Conservation (phyloP, 2,113 vertebrate species). For the Coptodon rendalli region DNA sequence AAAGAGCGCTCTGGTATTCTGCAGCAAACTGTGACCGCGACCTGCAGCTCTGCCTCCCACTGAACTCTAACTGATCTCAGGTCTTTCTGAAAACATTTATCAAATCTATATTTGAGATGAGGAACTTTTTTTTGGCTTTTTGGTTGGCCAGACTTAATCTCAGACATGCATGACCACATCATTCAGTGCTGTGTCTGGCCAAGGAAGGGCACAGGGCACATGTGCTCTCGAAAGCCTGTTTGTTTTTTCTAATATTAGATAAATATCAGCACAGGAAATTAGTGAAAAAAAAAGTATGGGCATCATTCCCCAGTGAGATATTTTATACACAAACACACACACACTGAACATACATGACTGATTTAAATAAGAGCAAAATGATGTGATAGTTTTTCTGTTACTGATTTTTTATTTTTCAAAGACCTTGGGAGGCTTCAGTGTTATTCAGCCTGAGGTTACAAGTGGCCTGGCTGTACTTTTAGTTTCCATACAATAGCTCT, state of each 20-base stretch:
- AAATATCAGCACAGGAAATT: neutral
- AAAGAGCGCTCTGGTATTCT: neutral
- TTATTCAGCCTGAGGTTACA: neutral
- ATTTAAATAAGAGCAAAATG: neutral
- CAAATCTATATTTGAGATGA: neutral
- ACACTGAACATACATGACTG: neutral
- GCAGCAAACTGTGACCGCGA: neutral
- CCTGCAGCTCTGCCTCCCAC: neutral
- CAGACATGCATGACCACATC: neutral
- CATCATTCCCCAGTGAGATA: neutral
- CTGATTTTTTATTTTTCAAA: neutral
- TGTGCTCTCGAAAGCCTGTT: neutral
- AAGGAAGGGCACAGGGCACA: neutral
- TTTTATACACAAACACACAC: neutral
- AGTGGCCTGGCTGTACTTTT: neutral
- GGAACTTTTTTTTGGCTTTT: neutral
- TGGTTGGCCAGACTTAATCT: neutral
- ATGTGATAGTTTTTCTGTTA: neutral
- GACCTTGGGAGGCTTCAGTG: neutral
- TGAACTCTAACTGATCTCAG: neutral
- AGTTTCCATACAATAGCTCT: neutral
- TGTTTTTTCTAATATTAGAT: neutral
- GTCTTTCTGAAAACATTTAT: neutral
- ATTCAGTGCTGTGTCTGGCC: neutral
- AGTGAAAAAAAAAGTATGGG: neutral